These are phyloP conservation scores for Orbicella faveolata DNA, from an alignment of 64 coral and sea anemone genomes.

Conservation along the genomic window DNA sequence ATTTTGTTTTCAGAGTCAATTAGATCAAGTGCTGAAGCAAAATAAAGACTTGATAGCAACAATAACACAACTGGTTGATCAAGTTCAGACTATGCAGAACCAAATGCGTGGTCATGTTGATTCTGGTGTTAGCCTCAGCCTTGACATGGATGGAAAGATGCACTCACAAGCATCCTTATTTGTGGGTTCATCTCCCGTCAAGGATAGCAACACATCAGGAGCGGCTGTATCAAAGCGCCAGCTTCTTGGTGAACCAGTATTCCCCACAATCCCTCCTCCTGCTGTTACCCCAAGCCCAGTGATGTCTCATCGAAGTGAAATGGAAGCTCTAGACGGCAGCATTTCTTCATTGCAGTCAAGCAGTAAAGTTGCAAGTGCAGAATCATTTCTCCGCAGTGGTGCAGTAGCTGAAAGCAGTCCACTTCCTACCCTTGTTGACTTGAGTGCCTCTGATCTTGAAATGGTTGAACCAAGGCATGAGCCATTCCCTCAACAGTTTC, in stretches of 20 bases:
- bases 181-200: conserved; percentile 5
- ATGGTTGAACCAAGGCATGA: conserved; percentile 29
- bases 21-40: conserved; percentile 60
- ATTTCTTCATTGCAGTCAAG: conserved; percentile 31
- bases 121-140: conserved; percentile 18
- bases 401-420: conserved; percentile 10
- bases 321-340: conserved; percentile 16
- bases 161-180: conserved; percentile 21
- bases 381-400: conserved; percentile 16
- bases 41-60: conserved; percentile 68
- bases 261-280: conserved; percentile 39
- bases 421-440: conserved; percentile 22
- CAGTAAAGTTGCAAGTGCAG: conserved; percentile 44
- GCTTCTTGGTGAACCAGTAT: conserved; percentile 29
- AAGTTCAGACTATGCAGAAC: conserved; percentile 53
- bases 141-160: conserved; percentile 36
- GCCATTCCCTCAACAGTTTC: conserved; percentile 41
- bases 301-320: conserved; percentile 21
- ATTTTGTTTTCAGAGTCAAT: conserved; percentile 53
- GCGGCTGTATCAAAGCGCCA: neutral
- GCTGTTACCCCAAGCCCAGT: conserved; percentile 31
- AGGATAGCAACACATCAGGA: neutral
- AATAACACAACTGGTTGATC: conserved; percentile 54
- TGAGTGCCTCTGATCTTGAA: conserved; percentile 37
- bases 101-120: conserved; percentile 40